Percentiles rank a stretch among this genome's conserved stretches.
phyloP scores from a whole-genome alignment of 2,888 invertebrate genomes.

The Osmoderma eremita region DNA sequence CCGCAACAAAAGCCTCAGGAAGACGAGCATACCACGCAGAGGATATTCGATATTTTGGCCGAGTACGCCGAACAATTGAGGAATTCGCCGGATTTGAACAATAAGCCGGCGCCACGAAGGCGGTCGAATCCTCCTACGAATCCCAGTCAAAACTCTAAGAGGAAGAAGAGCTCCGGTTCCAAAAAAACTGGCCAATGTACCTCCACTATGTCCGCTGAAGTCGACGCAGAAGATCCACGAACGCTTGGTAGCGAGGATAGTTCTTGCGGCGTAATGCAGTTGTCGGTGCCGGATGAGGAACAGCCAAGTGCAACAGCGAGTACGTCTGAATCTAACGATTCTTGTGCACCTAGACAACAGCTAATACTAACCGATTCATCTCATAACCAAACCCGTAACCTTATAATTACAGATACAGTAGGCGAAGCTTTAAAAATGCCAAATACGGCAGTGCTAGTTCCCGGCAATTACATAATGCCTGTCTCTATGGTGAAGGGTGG shows the following conservation, averaged over 20 bases:
- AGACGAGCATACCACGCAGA: conserved; percentile 82
- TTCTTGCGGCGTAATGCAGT: conserved; percentile 74
- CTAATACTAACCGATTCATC: conserved; percentile 59
- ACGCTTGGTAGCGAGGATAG: conserved; percentile 83
- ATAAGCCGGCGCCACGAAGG: conserved; percentile 82
- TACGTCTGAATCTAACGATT: conserved; percentile 63
- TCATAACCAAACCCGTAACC: conserved; percentile 65
- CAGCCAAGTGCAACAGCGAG: conserved; percentile 65
- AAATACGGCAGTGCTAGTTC: conserved; percentile 75
- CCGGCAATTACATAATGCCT: conserved; percentile 78
- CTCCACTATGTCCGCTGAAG: conserved; percentile 58
- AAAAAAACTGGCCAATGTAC: conserved; percentile 66
- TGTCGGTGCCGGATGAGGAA: conserved; percentile 69
- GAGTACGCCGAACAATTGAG: conserved; percentile 83
- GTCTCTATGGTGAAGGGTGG: conserved; percentile 78
- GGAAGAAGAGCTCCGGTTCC: conserved; percentile 72
- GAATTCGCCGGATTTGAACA: conserved; percentile 81
- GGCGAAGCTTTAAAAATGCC: conserved; percentile 74
- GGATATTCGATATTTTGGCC: conserved; percentile 81
- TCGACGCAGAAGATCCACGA: conserved; percentile 72
- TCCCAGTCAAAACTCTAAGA: conserved; percentile 75
- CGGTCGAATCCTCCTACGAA: conserved; percentile 79
- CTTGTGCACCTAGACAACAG: conserved; percentile 54
- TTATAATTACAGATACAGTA: conserved; percentile 69
- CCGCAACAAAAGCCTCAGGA: conserved; percentile 80